A percentile compares a stretch with the other conserved stretches of the same genome.
phyloP scores from a whole-genome alignment of 2,797 vertebrate species.

The Holocentrus rufus region DNA sequence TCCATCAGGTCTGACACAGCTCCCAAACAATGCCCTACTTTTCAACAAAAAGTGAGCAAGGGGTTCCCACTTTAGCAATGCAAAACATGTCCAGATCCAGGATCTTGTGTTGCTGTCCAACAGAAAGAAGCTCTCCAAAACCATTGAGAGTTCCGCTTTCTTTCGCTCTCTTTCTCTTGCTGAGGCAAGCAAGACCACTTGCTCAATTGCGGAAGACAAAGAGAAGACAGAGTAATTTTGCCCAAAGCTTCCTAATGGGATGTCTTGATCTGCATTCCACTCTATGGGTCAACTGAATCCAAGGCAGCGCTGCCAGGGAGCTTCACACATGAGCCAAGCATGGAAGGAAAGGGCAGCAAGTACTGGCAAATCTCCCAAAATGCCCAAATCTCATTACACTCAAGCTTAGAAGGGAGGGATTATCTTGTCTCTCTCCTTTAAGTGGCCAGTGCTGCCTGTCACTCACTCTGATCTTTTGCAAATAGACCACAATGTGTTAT shows the following conservation, averaged over 20 bases:
- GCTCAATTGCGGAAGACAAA: constrained; percentile 27
- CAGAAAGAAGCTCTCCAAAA: constrained; percentile 28
- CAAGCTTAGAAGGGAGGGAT: constrained; percentile 70
- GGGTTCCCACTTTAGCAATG: constrained; percentile 26
- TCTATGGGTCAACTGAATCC: constrained; percentile 58
- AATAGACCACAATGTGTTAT: constrained; percentile 31
- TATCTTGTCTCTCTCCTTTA: constrained; percentile 60
- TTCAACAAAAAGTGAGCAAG: constrained; percentile 26
- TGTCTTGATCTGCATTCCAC: constrained; percentile 57
- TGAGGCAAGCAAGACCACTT: constrained; percentile 24
- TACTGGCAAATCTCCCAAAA: constrained; percentile 66
- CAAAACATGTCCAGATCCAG: constrained; percentile 39
- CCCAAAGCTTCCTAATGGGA: constrained; percentile 40
- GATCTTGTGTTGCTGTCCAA: constrained; percentile 25
- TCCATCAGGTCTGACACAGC: constrained; percentile 20
- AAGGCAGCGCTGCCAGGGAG: constrained; percentile 59
- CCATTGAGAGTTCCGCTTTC: background rate
- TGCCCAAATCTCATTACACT: constrained; percentile 74
- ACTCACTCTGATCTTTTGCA: constrained; percentile 48
- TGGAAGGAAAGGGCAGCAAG: constrained; percentile 57
- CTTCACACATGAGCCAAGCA: constrained; percentile 62
- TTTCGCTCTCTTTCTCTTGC: background rate
- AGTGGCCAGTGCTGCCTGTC: constrained; percentile 62
- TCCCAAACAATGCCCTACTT: constrained; percentile 10
- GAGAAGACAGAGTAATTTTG: constrained; percentile 24